Evolutionary conservation across 2,113 vertebrate genomes (phyloP).

Genomic region (Serilophus lunatus): DNA sequence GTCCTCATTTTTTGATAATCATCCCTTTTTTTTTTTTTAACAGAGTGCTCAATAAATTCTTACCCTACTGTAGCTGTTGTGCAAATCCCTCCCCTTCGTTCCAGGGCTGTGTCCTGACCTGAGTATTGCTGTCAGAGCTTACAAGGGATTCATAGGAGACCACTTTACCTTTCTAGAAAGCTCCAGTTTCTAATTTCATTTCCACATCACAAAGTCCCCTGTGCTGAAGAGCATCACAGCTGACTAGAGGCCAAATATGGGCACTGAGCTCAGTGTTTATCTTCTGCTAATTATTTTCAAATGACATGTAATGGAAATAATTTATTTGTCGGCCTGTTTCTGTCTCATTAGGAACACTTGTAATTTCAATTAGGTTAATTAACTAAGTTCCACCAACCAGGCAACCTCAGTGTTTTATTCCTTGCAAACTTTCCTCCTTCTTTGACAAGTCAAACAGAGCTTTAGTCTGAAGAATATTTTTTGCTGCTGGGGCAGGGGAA

Average conservation of each 20-base stretch:
- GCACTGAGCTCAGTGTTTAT: constrained; percentile 28
- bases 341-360: constrained; percentile 49
- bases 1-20: not conserved
- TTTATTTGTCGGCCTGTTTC: constrained; percentile 38
- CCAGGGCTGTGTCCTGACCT: not conserved
- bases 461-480: not conserved
- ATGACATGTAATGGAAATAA: constrained; percentile 20
- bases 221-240: not conserved
- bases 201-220: not conserved
- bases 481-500: not conserved
- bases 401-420: not conserved
- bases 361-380: constrained; percentile 36
- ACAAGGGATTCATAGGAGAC: not conserved
- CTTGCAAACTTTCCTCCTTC: not conserved
- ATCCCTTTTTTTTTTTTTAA: accelerated
- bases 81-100: not conserved
- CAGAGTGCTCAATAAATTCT: not conserved
- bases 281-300: constrained; percentile 49
- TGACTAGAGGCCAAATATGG: not conserved
- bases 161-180: not conserved
- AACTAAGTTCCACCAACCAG: constrained; percentile 7
- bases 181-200: not conserved
- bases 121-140: not conserved
- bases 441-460: not conserved
- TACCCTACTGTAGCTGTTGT: not conserved